Evolutionary conservation across 2,797 vertebrate genomes (phyloP), one percentile per base, ranked within the genome.

Genomic region (Sardinella longiceps): DNA sequence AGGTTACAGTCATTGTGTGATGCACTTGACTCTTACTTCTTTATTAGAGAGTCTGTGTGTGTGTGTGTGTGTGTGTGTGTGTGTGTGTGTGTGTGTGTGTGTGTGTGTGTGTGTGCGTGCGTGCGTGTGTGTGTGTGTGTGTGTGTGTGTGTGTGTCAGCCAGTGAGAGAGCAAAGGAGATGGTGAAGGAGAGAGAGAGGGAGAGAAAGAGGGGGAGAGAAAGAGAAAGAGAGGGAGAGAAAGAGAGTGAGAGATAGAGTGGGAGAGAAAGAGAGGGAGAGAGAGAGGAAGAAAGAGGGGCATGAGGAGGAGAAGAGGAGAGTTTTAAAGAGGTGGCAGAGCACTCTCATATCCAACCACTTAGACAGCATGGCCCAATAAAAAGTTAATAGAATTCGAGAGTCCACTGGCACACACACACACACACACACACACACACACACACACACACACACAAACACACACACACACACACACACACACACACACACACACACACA

Each of bases 21-120:
- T 77, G 90, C 82, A 60, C 85, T 93, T 94, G 92, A 93, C 93
- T 93, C 90, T 80, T 83, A 84, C 83, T 87, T 91, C 91, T 58
- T 60, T 60, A 60, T 60, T 25, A 60, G 28, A 70, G 63, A 15
- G 63, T 33, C 28, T 70, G 63, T 70, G 63, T 70, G 30, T 37
- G 28, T 33, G 63, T 66, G 63, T 63, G 56, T 60, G 56, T 60
- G 20, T 60, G 56, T 60, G 56, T 25, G 56, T 60, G 56, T 60
- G 56, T 60, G 56, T 60, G 58, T 25, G 58, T 60, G 56, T 60
- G 56, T 60, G 9, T 60, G 56, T 60, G 56, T 60, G 56, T 60
- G 56, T 60, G 9, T 60, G 56, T 60, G 56, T 60, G 56, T 60
- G 56, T 60, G 56, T 60, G 56, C 25, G 56, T 60, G 56, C 25